Conservation (phyloP, 2,888 invertebrate genomes). For the Pristionchus maxplancki region DNA sequence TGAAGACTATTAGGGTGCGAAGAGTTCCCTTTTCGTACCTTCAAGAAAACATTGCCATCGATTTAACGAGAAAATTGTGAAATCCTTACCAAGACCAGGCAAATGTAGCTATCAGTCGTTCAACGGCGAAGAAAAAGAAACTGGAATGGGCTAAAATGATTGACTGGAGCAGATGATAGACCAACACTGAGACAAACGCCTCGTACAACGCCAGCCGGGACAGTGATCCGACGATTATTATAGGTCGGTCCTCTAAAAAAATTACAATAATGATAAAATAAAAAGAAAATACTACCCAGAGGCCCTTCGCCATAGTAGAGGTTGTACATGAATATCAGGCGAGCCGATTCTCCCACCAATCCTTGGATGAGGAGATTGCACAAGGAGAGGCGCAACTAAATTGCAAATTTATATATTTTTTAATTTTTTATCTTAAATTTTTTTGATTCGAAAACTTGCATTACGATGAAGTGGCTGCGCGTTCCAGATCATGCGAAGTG, state of each 20-base stretch:
- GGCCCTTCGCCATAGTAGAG: background rate
- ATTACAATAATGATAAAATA: too few relatives aligned
- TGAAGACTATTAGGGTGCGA: background rate
- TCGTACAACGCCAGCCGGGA: background rate
- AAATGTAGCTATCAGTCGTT: background rate
- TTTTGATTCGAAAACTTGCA: too few relatives aligned
- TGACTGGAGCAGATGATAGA: too few relatives aligned
- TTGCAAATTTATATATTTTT: background rate
- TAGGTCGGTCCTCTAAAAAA: background rate
- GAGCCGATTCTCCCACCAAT: background rate
- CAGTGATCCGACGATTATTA: background rate
- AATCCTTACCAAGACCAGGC: background rate
- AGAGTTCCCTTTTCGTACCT: constrained; percentile 4
- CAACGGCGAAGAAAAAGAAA: background rate
- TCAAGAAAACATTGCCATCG: too few relatives aligned
- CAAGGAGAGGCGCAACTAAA: background rate
- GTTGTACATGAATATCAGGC: background rate
- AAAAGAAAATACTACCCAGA: background rate
- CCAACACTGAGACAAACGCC: background rate
- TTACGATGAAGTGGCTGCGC: background rate
- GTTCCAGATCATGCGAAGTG: background rate
- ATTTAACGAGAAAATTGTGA: too few relatives aligned
- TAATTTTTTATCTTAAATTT: background rate
- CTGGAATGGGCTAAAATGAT: background rate
- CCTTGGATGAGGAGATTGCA: background rate